Evolutionary conservation across 2,797 vertebrate species (phyloP).

Genomic region (Loriculus beryllinus): DNA sequence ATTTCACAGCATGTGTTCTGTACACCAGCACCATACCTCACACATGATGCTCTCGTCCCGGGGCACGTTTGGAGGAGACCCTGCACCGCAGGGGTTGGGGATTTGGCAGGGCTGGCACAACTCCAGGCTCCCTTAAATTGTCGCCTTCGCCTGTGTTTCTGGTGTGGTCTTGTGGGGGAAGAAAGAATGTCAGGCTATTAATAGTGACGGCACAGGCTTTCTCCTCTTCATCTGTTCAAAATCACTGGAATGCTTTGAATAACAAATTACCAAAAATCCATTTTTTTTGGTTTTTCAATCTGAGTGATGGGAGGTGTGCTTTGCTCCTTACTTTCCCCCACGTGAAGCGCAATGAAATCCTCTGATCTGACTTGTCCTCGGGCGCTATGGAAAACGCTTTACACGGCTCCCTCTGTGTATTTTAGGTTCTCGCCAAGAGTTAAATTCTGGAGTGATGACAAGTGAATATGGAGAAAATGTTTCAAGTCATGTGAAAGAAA

Average conservation of each 20-base stretch:
- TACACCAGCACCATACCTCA: neutral
- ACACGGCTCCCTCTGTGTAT: accelerated
- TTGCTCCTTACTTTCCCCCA: neutral
- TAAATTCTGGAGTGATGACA: neutral
- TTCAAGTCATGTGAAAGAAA: slow-evolving; percentile 52
- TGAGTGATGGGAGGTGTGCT: neutral
- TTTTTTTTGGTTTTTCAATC: neutral
- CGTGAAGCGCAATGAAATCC: neutral
- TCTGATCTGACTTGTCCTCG: neutral
- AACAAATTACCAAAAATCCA: neutral
- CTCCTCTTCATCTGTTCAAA: slow-evolving; percentile 40
- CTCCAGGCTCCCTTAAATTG: neutral
- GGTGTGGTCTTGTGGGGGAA: slow-evolving; percentile 10
- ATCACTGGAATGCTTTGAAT: slow-evolving; percentile 27
- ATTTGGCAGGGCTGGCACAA: neutral
- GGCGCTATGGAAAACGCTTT: neutral
- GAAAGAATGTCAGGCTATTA: slow-evolving; percentile 37
- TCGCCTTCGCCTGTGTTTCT: neutral
- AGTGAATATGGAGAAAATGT: slow-evolving; percentile 7
- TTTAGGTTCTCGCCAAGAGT: neutral
- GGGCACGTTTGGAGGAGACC: neutral
- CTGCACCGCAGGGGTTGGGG: neutral
- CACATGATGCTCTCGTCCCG: accelerated
- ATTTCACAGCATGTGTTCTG: neutral
- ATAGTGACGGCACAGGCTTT: neutral